These are phyloP conservation scores for Numenius arquata DNA, from an alignment of 2,113 vertebrate genomes.

Conservation along the genomic window DNA sequence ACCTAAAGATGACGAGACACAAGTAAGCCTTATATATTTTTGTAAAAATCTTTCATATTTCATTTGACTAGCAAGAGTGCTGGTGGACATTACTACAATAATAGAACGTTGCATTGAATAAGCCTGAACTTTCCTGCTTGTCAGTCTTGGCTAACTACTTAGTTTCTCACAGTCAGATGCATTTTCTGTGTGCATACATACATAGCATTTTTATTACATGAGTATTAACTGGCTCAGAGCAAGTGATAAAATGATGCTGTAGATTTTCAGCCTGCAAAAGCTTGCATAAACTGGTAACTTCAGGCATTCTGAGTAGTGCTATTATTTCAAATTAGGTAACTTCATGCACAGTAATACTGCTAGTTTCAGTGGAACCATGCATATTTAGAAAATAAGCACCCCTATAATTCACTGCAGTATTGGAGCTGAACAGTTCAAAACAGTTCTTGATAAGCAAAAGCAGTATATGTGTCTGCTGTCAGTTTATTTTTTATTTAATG, in stretches of 20 bases:
- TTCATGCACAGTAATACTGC: background rate
- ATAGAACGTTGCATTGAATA: background rate
- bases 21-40: constrained; percentile 74
- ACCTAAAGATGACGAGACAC: constrained; percentile 85
- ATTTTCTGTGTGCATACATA: background rate
- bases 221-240: background rate
- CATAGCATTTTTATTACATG: background rate
- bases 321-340: background rate
- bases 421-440: background rate
- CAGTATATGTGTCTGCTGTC: background rate
- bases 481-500: background rate
- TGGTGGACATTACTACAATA: background rate
- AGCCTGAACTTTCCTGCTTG: background rate
- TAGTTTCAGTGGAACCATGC: background rate
- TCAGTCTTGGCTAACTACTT: background rate
- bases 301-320: background rate
- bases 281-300: background rate
- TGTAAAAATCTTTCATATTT: background rate
- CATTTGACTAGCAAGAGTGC: background rate
- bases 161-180: background rate
- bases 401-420: background rate
- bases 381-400: background rate
- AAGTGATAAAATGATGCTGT: background rate
- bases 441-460: background rate
- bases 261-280: background rate